Evolutionary conservation across 2,797 vertebrate genomes (phyloP), one percentile per base, ranked within the genome.

Genomic region (Myiotriccus ornatus): DNA sequence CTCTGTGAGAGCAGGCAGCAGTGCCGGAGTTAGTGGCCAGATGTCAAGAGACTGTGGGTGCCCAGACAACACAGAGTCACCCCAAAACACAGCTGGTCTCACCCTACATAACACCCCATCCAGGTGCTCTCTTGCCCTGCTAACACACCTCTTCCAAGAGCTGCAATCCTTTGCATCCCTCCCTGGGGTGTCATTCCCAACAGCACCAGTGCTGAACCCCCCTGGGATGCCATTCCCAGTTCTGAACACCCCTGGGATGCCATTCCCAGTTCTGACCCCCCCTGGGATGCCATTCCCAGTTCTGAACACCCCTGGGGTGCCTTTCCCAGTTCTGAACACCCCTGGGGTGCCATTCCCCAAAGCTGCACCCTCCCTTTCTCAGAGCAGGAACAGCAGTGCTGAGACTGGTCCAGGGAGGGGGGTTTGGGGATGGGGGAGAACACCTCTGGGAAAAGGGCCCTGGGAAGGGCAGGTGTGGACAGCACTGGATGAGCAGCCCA

Each of bases 371-470:
- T 52, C 18, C 35, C 50, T n/a, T 69, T 59, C 27, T 83, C 4
- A 1, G 15, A 28, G 34, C 28, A 34, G 64, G 21, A 84, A 22
- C 22, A 43, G 17, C 49, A 41, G 41, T 4, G 1, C 65, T 14
- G 62, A 56, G 65, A 24, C 12, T 2, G 30, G 12, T 30, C 14
- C 2, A 1, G 19, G 14, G 0, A 5, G 11, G 7, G 25, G 20
- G 14, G 3, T 1, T 2, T 14, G 37, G 35, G 32, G 14, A 46
- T 23, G 55, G 56, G 39, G 32, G 35, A 19, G 64, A 80, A 50
- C 30, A 9, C 23, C 0, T 0, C 46, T 19, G 44, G 27, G 53
- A 92, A n/a, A 68, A 50, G 56, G 8, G n/a, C 22, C 12, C 24
- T 8, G 8, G 62, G 41, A 60, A 64, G 50, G 50, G 24, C 16